Conservation (phyloP, 23 tunicate species). For the Diplosoma virens region DNA sequence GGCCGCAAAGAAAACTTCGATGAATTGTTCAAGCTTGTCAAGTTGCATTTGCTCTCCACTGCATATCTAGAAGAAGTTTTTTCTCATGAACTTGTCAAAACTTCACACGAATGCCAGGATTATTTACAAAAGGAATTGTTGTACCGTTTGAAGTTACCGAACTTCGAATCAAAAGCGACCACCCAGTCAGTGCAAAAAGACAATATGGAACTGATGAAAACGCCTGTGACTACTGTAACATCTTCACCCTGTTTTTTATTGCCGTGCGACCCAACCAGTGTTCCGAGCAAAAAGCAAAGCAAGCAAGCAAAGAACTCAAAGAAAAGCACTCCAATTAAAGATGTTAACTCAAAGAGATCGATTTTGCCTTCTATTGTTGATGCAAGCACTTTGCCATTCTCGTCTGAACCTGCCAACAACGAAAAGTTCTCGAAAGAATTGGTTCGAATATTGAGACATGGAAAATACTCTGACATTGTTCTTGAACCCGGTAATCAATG, state of each 20-base stretch:
- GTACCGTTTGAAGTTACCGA: constrained; percentile 11
- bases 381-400: neutral
- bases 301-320: neutral
- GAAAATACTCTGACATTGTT: constrained; percentile 26
- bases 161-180: neutral
- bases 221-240: neutral
- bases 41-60: constrained; percentile 12
- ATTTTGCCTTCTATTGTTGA: neutral
- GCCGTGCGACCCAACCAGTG: neutral
- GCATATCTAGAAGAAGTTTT: constrained; percentile 20
- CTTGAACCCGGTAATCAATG: constrained; percentile 19
- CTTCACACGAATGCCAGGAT: constrained; percentile 22
- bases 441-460: constrained; percentile 39
- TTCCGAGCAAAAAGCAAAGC: neutral
- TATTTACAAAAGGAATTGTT: constrained; percentile 28
- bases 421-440: constrained; percentile 37
- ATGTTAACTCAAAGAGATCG: neutral
- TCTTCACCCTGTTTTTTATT: neutral
- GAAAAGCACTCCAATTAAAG: neutral
- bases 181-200: neutral
- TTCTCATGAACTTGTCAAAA: neutral
- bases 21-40: constrained; percentile 18
- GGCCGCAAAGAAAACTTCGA: neutral
- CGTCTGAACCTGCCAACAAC: neutral
- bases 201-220: neutral